Conservation (phyloP, 2,888 invertebrate genomes). For the Monopis laevigella region DNA sequence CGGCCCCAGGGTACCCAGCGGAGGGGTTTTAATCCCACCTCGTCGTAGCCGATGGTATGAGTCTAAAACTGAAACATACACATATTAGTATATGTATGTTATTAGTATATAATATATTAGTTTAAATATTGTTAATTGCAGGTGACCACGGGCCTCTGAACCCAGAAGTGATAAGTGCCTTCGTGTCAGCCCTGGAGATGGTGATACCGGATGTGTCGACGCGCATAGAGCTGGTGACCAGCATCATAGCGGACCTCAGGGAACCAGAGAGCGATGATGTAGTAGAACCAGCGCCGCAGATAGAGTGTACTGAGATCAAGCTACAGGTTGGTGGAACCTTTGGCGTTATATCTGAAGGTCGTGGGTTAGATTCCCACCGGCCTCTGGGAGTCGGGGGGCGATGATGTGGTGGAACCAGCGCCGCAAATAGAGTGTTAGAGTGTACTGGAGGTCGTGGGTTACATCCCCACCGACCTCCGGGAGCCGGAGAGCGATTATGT, state of each 20-base stretch:
- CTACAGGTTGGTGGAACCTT: too few relatives aligned
- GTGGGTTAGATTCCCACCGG: too few relatives aligned
- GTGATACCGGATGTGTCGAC: slow-evolving; percentile 45
- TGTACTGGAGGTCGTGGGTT: too few relatives aligned
- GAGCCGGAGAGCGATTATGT: too few relatives aligned
- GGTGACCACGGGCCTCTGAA: slow-evolving; percentile 49
- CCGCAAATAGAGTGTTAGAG: too few relatives aligned
- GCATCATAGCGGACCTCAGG: slow-evolving; percentile 63
- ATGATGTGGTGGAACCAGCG: too few relatives aligned
- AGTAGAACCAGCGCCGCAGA: slow-evolving; percentile 24
- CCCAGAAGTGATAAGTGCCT: slow-evolving; percentile 46
- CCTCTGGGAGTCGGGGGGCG: too few relatives aligned
- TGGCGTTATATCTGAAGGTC: too few relatives aligned
- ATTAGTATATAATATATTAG: background rate
- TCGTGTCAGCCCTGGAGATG: slow-evolving; percentile 45
- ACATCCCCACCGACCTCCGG: too few relatives aligned
- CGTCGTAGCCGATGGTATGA: too few relatives aligned
- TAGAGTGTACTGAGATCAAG: slow-evolving; percentile 43
- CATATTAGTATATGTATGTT: background rate
- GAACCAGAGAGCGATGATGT: slow-evolving; percentile 51
- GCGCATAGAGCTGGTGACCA: slow-evolving; percentile 60
- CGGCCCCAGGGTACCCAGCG: too few relatives aligned
- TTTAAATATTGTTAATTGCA: slow-evolving; percentile 18
- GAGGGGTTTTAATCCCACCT: too few relatives aligned
- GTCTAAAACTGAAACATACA: background rate